These are phyloP conservation scores for Ips typographus DNA, from an alignment of 1,140 invertebrate genomes.

Conservation along the genomic window DNA sequence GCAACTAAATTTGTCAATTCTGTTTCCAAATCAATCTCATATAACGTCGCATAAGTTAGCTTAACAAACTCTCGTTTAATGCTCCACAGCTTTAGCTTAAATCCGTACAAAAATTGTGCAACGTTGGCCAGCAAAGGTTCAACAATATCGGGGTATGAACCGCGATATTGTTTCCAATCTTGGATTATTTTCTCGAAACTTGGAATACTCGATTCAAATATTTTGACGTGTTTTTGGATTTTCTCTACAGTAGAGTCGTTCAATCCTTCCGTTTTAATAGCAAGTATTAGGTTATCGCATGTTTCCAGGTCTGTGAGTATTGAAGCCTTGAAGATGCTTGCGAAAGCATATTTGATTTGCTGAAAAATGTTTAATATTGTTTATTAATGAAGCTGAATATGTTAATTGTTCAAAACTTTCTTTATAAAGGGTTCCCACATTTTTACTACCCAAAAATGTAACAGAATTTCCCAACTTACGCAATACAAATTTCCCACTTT, in stretches of 20 bases:
- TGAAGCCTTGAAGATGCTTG: slow-evolving; percentile 9
- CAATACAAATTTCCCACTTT: not conserved
- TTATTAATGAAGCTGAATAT: not conserved
- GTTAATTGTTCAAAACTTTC: not conserved
- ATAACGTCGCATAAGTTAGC: slow-evolving; percentile 9
- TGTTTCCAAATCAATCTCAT: slow-evolving; percentile 35
- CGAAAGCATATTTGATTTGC: slow-evolving; percentile 31
- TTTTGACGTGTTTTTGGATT: slow-evolving; percentile 23
- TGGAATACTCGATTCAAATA: slow-evolving; percentile 31
- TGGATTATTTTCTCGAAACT: slow-evolving; percentile 49
- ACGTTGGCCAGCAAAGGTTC: slow-evolving; percentile 62
- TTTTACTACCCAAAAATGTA: too few relatives aligned
- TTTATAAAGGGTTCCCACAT: too few relatives aligned
- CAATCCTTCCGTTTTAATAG: slow-evolving; percentile 6
- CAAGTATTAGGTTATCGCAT: slow-evolving; percentile 1
- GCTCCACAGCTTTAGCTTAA: slow-evolving; percentile 55
- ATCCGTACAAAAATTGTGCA: slow-evolving; percentile 61
- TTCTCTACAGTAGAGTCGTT: slow-evolving; percentile 3
- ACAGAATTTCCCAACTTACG: not conserved
- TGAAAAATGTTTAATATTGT: slow-evolving; percentile 9
- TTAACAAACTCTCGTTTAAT: slow-evolving; percentile 36
- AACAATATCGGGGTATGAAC: slow-evolving; percentile 68
- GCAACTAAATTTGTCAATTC: slow-evolving; percentile 52
- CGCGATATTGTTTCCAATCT: slow-evolving; percentile 58
- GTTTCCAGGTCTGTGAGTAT: slow-evolving; percentile 9